Evolutionary conservation across 2,113 vertebrate species (phyloP).

Genomic region (Conger conger): DNA sequence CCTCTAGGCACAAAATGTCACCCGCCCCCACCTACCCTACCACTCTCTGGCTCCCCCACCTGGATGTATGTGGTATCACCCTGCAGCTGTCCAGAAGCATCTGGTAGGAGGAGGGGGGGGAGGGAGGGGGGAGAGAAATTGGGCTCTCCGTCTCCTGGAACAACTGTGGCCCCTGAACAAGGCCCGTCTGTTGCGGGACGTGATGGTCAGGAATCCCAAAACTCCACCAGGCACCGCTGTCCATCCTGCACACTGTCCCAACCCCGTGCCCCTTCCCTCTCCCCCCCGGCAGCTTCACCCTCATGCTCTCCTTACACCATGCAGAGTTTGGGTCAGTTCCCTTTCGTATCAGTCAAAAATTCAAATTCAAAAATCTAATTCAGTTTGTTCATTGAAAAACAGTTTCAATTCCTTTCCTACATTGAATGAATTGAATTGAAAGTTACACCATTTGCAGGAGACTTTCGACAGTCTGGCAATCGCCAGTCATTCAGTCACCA

Average conservation of each 20-base stretch:
- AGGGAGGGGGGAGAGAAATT: conserved; percentile 24
- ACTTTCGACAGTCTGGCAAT: no score
- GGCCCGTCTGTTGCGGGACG: conserved; percentile 24
- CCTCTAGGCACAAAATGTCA: conserved; percentile 31
- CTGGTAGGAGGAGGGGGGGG: conserved; percentile 30
- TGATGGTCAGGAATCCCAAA: conserved; percentile 24
- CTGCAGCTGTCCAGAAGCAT: conserved; percentile 46
- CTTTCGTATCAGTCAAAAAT: no score
- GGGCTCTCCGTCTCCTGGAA: conserved; percentile 33
- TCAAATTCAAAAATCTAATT: no score
- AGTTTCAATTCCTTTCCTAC: no score
- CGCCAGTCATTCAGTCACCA: no score
- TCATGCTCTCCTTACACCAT: background rate
- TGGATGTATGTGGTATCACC: background rate
- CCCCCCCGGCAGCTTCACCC: background rate
- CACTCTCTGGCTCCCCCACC: conserved; percentile 20
- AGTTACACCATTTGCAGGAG: no score
- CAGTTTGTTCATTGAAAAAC: no score
- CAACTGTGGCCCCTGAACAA: conserved; percentile 41
- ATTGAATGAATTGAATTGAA: no score
- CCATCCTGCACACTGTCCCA: background rate
- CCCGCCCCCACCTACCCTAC: background rate
- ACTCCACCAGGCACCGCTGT: conserved; percentile 12
- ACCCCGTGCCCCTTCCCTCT: background rate
- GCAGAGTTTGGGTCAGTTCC: no score